Evolutionary conservation across 2,888 invertebrate species (phyloP), one percentile per base, ranked within the genome.

Genomic region (Brachypalpus laphriformis): DNA sequence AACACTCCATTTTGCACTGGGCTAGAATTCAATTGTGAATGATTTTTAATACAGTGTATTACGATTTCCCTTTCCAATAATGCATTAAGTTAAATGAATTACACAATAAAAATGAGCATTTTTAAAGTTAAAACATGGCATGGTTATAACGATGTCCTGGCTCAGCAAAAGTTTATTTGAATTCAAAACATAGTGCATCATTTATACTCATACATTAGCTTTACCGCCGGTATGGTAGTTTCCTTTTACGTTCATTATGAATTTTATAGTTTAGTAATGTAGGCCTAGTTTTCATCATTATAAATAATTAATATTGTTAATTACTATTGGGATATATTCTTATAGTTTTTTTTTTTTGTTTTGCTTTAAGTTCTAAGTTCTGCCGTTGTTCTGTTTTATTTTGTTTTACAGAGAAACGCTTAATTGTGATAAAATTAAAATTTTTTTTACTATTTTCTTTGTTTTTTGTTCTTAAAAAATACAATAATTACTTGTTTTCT

Each of bases 401-500:
- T 63, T 37, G 7, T 72, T 78, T 78, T 70, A 71, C 78, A 86
- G 70, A 82, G 77, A 86, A 82, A 75, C 74, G 68, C 82, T 86
- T 51, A 78, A 78, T 86, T 86, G 59, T 66, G 72, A 75, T 78
- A 49, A 78, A 78, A 75, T 71, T 82, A 75, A 74, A 82, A 82
- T 76, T 65, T 65, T 49, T 70, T 77, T 75, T 61, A 34, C 75
- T 83, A 80, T 83, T 87, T 78, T 40, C 66, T 66, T 61, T 82
- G 81, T 81, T 31, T 42, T 59, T 70, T 57, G 54, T 77, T 81
- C 61, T 77, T 76, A 77, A 61, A 86, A 76, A 80, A 70, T 74
- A 77, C 83, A 80, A 68, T 76, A 56, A 77, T 65, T 81, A 82
- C 47, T 87, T 87, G 70, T 74, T 78, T 86, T 76, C 75, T 81